phyloP scores from a whole-genome alignment of 2,888 invertebrate species.

The Rhingia campestris region DNA sequence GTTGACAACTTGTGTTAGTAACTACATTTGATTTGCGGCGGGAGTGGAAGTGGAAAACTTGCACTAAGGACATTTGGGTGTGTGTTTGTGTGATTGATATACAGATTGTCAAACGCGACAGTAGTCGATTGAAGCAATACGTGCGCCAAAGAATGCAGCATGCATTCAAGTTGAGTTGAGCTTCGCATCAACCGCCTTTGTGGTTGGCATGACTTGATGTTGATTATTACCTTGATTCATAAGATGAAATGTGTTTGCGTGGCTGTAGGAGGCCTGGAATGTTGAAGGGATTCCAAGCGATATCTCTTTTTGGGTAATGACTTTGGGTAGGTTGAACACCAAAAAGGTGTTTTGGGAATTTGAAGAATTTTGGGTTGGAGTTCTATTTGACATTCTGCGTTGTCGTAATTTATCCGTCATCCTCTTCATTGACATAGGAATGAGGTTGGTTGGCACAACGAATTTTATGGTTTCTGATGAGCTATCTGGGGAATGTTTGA shows the following conservation, averaged over 20 bases:
- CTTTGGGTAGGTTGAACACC: constrained; percentile 60
- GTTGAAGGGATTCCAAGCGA: constrained; percentile 46
- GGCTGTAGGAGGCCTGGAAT: constrained; percentile 21
- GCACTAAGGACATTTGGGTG: constrained; percentile 5
- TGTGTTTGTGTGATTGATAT: constrained; percentile 14
- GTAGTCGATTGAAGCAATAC: constrained; percentile 22
- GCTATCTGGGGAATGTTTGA: constrained; percentile 32
- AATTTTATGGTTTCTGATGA: constrained; percentile 55
- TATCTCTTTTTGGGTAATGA: constrained; percentile 44
- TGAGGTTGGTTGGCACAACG: constrained; percentile 19
- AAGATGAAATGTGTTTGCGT: constrained; percentile 33
- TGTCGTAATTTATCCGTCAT: neutral
- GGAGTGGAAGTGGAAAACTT: constrained; percentile 34
- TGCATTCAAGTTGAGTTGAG: neutral
- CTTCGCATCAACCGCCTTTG: constrained; percentile 38
- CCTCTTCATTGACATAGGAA: neutral
- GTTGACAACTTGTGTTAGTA: constrained; percentile 50
- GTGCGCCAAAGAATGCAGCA: neutral
- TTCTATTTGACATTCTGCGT: neutral
- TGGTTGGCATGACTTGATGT: constrained; percentile 50
- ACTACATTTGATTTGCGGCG: constrained; percentile 55
- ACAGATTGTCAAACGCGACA: neutral
- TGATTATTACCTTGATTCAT: constrained; percentile 48
- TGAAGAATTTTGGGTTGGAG: constrained; percentile 19
- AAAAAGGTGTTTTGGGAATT: constrained; percentile 64